Percentiles rank a stretch among this genome's conserved stretches.
Conservation (phyloP, 2,888 invertebrate genomes). For the Adineta ricciae region DNA sequence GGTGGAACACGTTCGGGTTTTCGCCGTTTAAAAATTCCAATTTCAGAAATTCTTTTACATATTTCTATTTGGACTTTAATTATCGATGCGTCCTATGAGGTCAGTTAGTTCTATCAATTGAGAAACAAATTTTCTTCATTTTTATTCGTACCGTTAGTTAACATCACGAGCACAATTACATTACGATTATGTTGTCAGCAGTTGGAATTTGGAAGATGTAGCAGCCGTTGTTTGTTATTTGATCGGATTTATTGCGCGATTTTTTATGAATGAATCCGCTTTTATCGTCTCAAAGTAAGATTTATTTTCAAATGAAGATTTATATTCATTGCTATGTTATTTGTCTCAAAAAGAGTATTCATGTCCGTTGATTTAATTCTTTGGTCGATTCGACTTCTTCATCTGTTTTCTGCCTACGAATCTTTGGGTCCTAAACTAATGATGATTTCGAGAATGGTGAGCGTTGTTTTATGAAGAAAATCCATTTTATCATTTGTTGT, state of each 20-base stretch:
- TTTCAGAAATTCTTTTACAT: neutral
- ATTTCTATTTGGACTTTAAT: neutral
- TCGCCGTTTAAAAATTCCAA: neutral
- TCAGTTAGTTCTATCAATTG: neutral
- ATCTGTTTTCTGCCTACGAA: neutral
- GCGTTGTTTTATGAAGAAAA: too few species aligned
- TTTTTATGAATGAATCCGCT: too few species aligned
- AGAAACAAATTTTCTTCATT: neutral
- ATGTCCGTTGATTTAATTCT: neutral
- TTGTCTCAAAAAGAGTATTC: neutral
- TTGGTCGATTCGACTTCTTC: neutral
- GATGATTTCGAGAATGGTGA: constrained; percentile 9
- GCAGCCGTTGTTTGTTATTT: too few species aligned
- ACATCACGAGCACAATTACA: neutral
- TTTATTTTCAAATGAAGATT: neutral
- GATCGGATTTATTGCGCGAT: too few species aligned
- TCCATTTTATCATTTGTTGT: neutral
- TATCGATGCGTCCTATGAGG: neutral
- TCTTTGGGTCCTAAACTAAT: neutral
- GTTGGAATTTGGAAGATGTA: too few species aligned
- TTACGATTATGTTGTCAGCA: too few species aligned
- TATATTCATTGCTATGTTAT: too few species aligned
- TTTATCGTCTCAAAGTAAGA: neutral
- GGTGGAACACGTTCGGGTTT: neutral
- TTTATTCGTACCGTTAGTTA: neutral